Conservation (phyloP, 2,797 vertebrate species). For the Chaetophractus vellerosus region DNA sequence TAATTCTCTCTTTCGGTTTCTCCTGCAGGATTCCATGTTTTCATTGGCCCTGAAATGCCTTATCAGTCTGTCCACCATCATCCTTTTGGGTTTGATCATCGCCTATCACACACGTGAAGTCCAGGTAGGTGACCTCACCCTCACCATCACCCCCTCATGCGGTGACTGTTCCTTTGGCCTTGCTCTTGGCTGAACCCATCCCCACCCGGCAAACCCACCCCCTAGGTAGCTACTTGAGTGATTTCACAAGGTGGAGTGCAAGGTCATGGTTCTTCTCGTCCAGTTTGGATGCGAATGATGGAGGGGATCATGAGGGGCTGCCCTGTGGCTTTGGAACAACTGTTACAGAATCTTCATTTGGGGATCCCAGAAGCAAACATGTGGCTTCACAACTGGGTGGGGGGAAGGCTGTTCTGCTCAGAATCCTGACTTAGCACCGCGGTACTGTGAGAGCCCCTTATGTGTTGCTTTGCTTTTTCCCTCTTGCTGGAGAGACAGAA, state of each 20-base stretch:
- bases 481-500: background rate
- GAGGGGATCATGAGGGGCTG: background rate
- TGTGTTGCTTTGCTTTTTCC: background rate
- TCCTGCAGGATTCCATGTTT: slow-evolving; percentile 94
- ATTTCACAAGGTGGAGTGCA: background rate
- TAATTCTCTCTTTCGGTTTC: slow-evolving; percentile 62
- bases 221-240: background rate
- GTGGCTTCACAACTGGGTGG: background rate
- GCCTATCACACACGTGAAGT: slow-evolving; percentile 98
- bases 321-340: background rate
- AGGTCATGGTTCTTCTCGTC: background rate
- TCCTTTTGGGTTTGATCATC: slow-evolving; percentile 98
- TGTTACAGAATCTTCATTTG: background rate
- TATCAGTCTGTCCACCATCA: slow-evolving; percentile 98
- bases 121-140: slow-evolving; percentile 92
- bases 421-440: rapidly evolving
- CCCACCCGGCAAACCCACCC: background rate
- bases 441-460: rapidly evolving
- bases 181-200: background rate
- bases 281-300: background rate
- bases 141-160: rapidly evolving
- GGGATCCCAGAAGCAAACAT: background rate
- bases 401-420: background rate
- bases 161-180: background rate
- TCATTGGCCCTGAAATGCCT: slow-evolving; percentile 97